These are phyloP conservation scores for Aegotheles bennettii DNA, from an alignment of 2,113 vertebrate species.

Conservation along the genomic window DNA sequence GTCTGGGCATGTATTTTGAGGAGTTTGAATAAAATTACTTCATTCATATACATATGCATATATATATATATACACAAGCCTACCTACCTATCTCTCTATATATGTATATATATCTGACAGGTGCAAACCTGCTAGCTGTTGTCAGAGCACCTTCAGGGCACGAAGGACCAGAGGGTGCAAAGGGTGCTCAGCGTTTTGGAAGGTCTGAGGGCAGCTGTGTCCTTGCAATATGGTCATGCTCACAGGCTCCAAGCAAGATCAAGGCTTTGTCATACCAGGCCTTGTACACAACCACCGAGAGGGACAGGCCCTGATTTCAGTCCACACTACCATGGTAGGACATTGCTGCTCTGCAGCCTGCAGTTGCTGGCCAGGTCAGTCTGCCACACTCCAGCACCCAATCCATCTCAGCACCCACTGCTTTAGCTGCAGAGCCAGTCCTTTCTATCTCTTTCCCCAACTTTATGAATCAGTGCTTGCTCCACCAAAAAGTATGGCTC, in stretches of 20 bases:
- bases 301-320: background rate
- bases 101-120: background rate
- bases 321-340: background rate
- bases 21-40: background rate
- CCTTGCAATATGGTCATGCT: background rate
- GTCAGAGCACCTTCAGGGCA: background rate
- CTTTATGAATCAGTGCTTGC: background rate
- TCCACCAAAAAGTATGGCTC: background rate
- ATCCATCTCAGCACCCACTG: background rate
- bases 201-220: background rate
- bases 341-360: background rate
- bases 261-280: background rate
- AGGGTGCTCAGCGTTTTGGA: background rate
- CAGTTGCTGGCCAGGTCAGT: background rate
- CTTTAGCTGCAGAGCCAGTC: background rate
- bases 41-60: accelerated
- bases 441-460: background rate
- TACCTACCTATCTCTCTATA: background rate
- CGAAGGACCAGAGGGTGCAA: background rate
- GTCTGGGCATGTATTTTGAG: background rate
- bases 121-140: background rate
- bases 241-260: background rate
- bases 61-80: no score
- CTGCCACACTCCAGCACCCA: background rate
- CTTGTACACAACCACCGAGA: accelerated